Base-by-base conservation (phyloP, 1,140 invertebrate genomes). In the Piezodorus guildinii region DNA sequence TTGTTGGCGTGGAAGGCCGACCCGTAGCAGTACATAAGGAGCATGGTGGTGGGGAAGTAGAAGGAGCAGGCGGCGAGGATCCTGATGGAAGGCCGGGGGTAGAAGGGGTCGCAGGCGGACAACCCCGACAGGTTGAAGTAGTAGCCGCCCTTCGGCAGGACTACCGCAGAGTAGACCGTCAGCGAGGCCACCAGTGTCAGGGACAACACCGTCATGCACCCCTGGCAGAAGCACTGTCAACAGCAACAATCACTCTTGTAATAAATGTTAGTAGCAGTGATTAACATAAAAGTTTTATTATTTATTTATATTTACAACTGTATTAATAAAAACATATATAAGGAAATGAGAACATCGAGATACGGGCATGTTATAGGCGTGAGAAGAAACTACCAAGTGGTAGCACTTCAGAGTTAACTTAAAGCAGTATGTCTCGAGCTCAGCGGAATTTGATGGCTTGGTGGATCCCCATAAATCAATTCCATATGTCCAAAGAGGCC, bases 1-100 rank as follows among this genome's bases (percentile, higher is more conserved):
- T 88, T 88, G 74, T 88, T 88, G 70, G 88, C 86, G 74, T 91
- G 88, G 73, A 91, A 90, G 39, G 88, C 88, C 15, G 87, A 90
- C 17, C 88, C 88, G 72, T 91, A 91, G 74, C 87, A 90, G 74
- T 91, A 91, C 87, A 91, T 91, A 68, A 91, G 77, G 46, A 88
- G 85, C 88, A 91, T 91, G 23, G 88, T 91, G 17, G 88, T 90
- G 17, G 88, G 88, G 70, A 91, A 90, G 73, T 91, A 91, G 73
- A 90, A 87, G 65, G 85, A 85, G 73, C 88, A 91, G 68, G 87
- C 89, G 43, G 87, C 83, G 65, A 91, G 76, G 67, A 90, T 90
- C 69, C 88, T 83, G 72, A 88, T 73, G 75, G 86, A 78, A 74
- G 85, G 78, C 77, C 83, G 74, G 73, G 79, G 82, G 71, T 89